A percentile compares a stretch with the other conserved stretches of the same genome.
Evolutionary conservation across 2,797 vertebrate genomes (phyloP).

Genomic region (Pangasius macronema): DNA sequence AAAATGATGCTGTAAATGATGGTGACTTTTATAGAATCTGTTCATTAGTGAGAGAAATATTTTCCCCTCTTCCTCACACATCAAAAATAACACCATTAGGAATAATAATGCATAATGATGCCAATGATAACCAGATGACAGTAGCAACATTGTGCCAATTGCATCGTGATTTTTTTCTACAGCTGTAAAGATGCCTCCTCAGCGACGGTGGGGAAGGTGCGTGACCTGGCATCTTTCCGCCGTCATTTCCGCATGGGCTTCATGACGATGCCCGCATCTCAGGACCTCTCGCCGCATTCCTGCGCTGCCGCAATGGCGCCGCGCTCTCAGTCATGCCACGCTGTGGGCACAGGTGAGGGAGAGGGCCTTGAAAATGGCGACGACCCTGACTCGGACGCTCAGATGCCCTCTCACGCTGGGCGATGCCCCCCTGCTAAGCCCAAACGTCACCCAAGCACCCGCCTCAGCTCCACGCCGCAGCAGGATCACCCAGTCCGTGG

Average conservation of each 20-base stretch:
- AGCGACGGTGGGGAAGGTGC: constrained; percentile 80
- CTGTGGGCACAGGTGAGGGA: constrained; percentile 81
- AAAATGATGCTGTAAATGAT: constrained; percentile 11
- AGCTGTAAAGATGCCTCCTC: constrained; percentile 76
- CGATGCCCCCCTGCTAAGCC: constrained; percentile 86
- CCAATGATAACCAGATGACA: not conserved
- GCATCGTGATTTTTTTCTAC: constrained; percentile 21
- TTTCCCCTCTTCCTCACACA: not conserved
- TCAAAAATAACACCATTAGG: not conserved
- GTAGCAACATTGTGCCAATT: not conserved
- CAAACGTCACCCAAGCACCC: constrained; percentile 89
- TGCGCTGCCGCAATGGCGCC: constrained; percentile 90
- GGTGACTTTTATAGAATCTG: not conserved
- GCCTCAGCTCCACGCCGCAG: constrained; percentile 79
- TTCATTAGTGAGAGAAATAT: constrained; percentile 8
- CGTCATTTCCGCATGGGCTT: constrained; percentile 94
- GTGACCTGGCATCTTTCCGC: constrained; percentile 88
- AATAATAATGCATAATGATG: not conserved
- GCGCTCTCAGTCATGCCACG: constrained; percentile 91
- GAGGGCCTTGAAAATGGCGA: constrained; percentile 78
- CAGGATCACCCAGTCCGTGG: constrained; percentile 68
- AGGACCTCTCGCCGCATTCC: constrained; percentile 89
- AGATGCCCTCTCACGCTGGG: constrained; percentile 61
- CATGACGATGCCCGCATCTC: constrained; percentile 94
- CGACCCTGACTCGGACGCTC: constrained; percentile 74